Evolutionary conservation across 2,888 invertebrate species (phyloP).

Genomic region (Ptilodon capucinus): DNA sequence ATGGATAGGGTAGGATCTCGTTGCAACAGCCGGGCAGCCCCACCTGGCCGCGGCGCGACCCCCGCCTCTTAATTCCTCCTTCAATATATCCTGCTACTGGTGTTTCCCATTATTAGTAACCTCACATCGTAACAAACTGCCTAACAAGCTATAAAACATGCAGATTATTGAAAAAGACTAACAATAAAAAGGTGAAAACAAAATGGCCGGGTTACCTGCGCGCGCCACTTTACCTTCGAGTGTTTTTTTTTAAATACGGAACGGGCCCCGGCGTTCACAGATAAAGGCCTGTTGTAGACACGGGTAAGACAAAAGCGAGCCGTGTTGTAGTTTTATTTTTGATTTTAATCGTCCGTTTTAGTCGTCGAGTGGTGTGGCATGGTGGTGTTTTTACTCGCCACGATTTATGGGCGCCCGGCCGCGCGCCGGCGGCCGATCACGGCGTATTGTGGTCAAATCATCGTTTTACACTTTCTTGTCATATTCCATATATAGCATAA

Average conservation of each 20-base stretch:
- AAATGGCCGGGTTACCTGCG: conserved; percentile 75
- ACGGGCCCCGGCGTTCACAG: conserved; percentile 57
- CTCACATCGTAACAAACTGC: conserved; percentile 63
- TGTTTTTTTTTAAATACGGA: conserved; percentile 48
- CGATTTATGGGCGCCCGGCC: conserved; percentile 49
- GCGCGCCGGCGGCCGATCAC: conserved; percentile 35
- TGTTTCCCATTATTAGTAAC: conserved; percentile 60
- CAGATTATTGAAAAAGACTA: conserved; percentile 74
- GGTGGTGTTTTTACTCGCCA: conserved; percentile 51
- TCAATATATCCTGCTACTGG: conserved; percentile 61
- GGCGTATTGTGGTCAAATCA: conserved; percentile 36
- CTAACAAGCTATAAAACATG: conserved; percentile 77
- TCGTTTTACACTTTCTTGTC: conserved; percentile 42
- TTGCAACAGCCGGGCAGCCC: too few relatives aligned
- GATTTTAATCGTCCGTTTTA: conserved; percentile 70
- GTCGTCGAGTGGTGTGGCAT: conserved; percentile 51
- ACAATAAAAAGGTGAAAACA: conserved; percentile 62
- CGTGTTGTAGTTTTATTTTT: conserved; percentile 71
- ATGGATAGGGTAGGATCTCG: too few relatives aligned
- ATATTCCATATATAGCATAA: conserved; percentile 12
- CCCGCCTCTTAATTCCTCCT: conserved; percentile 18
- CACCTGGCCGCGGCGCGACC: not conserved
- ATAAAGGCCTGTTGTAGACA: conserved; percentile 75
- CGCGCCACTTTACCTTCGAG: conserved; percentile 53
- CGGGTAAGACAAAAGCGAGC: conserved; percentile 75